Evolutionary conservation across 2,797 vertebrate genomes (phyloP).

Genomic region (Sebastes flavidus): DNA sequence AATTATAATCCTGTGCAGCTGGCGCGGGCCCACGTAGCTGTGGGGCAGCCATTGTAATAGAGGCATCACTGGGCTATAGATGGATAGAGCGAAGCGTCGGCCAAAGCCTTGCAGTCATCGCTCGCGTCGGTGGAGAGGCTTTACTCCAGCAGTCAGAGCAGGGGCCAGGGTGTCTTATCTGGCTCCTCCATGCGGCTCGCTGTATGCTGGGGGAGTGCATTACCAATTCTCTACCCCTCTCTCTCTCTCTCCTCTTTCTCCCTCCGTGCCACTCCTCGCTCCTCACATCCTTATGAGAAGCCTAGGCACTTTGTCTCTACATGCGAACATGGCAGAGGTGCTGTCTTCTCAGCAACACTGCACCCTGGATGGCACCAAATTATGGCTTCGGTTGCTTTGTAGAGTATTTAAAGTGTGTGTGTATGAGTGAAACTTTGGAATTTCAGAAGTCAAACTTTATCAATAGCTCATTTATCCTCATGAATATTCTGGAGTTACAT

Average conservation of each 20-base stretch:
- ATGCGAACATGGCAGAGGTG: background rate
- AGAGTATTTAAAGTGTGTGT: conserved; percentile 21
- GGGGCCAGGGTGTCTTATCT: conserved; percentile 85
- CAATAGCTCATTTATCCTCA: conserved; percentile 11
- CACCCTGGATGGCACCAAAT: conserved; percentile 50
- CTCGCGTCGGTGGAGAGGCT: conserved; percentile 78
- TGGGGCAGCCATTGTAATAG: conserved; percentile 87
- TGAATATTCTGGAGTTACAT: conserved; percentile 31
- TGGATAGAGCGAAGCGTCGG: conserved; percentile 79
- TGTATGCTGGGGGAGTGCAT: conserved; percentile 77
- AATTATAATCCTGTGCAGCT: conserved; percentile 87
- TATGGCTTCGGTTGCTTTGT: conserved; percentile 37
- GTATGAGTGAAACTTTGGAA: conserved; percentile 27
- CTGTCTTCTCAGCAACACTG: conserved; percentile 50
- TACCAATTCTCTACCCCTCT: conserved; percentile 77
- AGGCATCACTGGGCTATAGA: conserved; percentile 85
- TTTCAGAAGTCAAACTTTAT: conserved; percentile 21
- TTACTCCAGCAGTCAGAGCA: conserved; percentile 80
- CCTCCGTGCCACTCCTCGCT: conserved; percentile 42
- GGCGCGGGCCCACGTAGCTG: conserved; percentile 81
- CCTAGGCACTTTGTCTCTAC: conserved; percentile 56
- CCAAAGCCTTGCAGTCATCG: conserved; percentile 81
- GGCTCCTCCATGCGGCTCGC: conserved; percentile 77
- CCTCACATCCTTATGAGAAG: conserved; percentile 70
- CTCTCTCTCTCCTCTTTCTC: conserved; percentile 11